Conservation (phyloP, 2,797 vertebrate species). For the Sorex maritimensis region DNA sequence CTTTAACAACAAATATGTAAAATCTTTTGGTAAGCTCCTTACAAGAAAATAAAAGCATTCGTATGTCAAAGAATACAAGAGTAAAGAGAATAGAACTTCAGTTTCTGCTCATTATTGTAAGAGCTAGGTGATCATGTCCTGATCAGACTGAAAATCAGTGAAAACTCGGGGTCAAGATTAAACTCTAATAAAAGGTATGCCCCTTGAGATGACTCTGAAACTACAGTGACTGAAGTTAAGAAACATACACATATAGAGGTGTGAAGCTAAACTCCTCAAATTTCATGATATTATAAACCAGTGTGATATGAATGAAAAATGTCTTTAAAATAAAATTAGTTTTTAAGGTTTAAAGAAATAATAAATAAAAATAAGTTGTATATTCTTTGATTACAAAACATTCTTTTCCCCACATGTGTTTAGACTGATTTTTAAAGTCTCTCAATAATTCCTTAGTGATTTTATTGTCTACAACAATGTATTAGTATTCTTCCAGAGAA, state of each 20-base stretch:
- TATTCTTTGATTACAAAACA: background rate
- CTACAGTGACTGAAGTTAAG: too few relatives aligned
- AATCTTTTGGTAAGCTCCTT: conserved; percentile 12
- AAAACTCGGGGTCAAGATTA: conserved; percentile 54
- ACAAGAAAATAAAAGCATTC: conserved; percentile 36
- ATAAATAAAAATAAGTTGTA: too few relatives aligned
- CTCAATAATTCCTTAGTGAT: background rate
- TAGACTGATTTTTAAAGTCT: conserved; percentile 49
- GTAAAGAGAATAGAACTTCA: conserved; percentile 7
- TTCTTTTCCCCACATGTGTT: background rate
- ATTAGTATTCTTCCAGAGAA: conserved; percentile 28
- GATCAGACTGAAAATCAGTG: conserved; percentile 37
- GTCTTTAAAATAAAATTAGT: too few relatives aligned
- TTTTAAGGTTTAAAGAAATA: too few relatives aligned
- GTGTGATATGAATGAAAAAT: too few relatives aligned
- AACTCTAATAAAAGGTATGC: background rate
- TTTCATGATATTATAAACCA: too few relatives aligned
- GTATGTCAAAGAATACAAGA: conserved; percentile 35
- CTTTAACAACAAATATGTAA: conserved; percentile 2
- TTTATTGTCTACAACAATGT: conserved; percentile 38
- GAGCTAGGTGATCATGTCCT: background rate
- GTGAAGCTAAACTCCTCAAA: too few relatives aligned
- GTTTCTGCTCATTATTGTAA: background rate
- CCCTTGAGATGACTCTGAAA: background rate
- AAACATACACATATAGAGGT: too few relatives aligned